Evolutionary conservation across 2,888 invertebrate species (phyloP).

Genomic region (Habroteleia sp.): DNA sequence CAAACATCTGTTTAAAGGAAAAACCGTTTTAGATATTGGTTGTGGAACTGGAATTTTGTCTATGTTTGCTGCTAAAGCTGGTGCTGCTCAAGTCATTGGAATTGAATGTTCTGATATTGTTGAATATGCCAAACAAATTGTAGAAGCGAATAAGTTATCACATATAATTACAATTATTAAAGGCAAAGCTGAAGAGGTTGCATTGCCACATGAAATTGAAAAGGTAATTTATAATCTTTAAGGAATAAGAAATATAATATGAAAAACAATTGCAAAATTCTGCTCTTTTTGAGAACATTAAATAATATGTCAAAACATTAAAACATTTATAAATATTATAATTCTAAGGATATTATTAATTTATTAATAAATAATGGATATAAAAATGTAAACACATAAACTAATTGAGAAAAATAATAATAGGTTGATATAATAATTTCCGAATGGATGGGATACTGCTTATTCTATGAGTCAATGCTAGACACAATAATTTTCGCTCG

Average conservation of each 20-base stretch:
- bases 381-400: too few relatives aligned
- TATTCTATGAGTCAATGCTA: constrained; percentile 99
- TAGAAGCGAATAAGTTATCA: constrained; percentile 91
- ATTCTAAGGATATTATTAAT: too few relatives aligned
- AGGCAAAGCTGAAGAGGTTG: constrained; percentile 97
- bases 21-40: constrained; percentile 97
- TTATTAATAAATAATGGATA: too few relatives aligned
- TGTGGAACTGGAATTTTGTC: constrained; percentile 99
- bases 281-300: too few relatives aligned
- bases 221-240: constrained; percentile 85
- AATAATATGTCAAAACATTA: too few relatives aligned
- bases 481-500: constrained; percentile 99
- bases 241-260: too few relatives aligned
- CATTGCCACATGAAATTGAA: constrained; percentile 93
- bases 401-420: constrained; percentile 5
- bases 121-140: constrained; percentile 97
- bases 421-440: constrained; percentile 90
- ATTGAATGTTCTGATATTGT: constrained; percentile 99
- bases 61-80: constrained; percentile 99
- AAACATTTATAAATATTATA: too few relatives aligned
- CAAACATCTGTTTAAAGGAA: constrained; percentile 97
- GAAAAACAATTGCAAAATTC: too few relatives aligned
- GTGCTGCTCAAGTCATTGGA: constrained; percentile 96
- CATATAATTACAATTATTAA: constrained; percentile 92
- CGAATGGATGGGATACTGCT: constrained; percentile 92